Percentiles rank a stretch among this genome's conserved stretches.
phyloP scores from a whole-genome alignment of 2,888 invertebrate genomes.

The Eupithecia subumbrata region DNA sequence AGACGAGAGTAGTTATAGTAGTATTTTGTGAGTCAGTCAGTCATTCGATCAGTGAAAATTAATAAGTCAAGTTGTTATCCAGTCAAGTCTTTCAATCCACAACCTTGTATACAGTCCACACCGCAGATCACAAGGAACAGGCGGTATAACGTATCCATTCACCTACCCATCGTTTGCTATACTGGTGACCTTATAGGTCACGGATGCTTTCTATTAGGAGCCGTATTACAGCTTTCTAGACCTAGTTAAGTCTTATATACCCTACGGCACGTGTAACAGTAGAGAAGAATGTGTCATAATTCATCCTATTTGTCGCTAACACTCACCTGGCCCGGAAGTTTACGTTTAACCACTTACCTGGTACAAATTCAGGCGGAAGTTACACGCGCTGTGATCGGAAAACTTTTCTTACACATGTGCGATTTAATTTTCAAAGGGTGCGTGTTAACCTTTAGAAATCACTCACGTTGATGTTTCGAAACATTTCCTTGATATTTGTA shows the following conservation, averaged over 20 bases:
- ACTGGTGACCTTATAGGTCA: not conserved
- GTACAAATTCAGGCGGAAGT: constrained; percentile 45
- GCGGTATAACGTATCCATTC: no score
- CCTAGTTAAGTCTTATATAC: not conserved
- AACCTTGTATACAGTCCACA: no score
- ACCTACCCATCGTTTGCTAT: not conserved
- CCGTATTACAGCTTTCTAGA: not conserved
- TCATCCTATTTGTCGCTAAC: not conserved
- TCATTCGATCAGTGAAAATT: no score
- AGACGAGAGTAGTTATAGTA: no score
- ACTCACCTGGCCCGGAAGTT: not conserved
- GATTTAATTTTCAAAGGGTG: constrained; percentile 44
- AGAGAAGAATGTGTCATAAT: not conserved
- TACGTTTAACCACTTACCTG: constrained; percentile 45
- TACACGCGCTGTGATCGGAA: constrained; percentile 44
- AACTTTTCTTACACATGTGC: constrained; percentile 41
- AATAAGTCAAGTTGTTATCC: no score
- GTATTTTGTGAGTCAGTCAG: no score
- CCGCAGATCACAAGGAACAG: no score
- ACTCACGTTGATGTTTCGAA: constrained; percentile 40
- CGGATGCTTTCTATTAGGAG: not conserved
- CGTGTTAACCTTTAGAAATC: constrained; percentile 37
- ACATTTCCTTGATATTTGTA: constrained; percentile 35
- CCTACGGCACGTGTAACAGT: not conserved
- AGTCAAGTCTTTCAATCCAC: no score